These are phyloP conservation scores for Marisa cornuarietis DNA, from an alignment of 1,140 invertebrate species.

Conservation along the genomic window DNA sequence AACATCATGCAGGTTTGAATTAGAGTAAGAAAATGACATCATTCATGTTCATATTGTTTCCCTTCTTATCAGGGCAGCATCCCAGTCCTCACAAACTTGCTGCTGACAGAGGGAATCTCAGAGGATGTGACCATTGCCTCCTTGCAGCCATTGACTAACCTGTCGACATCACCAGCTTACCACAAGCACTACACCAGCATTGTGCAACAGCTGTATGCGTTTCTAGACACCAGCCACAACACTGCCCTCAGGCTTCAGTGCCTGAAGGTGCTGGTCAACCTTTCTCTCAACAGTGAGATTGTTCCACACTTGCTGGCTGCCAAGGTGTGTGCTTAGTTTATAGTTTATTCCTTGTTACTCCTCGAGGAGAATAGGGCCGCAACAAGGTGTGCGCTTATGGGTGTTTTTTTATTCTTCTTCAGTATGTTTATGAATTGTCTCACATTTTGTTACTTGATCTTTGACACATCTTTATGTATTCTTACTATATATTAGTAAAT, in stretches of 20 bases:
- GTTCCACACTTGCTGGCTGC: slow-evolving; percentile 73
- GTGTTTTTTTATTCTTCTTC: neutral
- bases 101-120: slow-evolving; percentile 42
- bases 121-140: slow-evolving; percentile 52
- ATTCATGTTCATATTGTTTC: neutral
- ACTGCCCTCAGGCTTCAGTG: slow-evolving; percentile 68
- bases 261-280: slow-evolving; percentile 74
- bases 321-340: slow-evolving; percentile 67
- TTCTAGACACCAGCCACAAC: slow-evolving; percentile 40
- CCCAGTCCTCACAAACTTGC: slow-evolving; percentile 51
- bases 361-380: too few relatives aligned
- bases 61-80: slow-evolving; percentile 48
- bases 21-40: too few relatives aligned
- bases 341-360: too few relatives aligned
- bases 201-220: slow-evolving; percentile 52
- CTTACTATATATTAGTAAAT: too few relatives aligned
- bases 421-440: too few relatives aligned
- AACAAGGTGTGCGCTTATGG: slow-evolving; percentile 67
- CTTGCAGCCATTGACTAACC: slow-evolving; percentile 61
- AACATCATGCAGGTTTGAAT: too few relatives aligned
- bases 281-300: slow-evolving; percentile 74
- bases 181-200: slow-evolving; percentile 56
- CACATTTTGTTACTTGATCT: too few relatives aligned
- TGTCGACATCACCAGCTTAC: slow-evolving; percentile 50
- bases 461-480: too few relatives aligned